Evolutionary conservation across 2,888 invertebrate species (phyloP), one percentile per base, ranked within the genome.

Genomic region (Altica lythri): DNA sequence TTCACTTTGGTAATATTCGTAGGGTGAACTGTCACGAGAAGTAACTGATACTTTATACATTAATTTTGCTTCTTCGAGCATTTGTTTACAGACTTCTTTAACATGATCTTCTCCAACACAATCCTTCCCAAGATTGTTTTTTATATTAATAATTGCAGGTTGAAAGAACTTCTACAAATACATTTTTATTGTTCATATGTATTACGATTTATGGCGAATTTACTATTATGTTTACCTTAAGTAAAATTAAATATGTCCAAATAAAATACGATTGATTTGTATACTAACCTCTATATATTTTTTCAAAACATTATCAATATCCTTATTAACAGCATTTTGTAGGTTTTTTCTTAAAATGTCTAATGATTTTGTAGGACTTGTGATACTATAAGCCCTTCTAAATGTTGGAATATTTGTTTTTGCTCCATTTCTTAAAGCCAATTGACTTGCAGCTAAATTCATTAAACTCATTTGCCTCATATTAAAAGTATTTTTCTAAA

Each of bases 61-160:
- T 43, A 82, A 78, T 64, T 90, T 86, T 2, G 89, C 89, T 62
- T 90, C 90, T 73, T 90, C 90, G 59, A 91, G 75, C 79, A 90
- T 89, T 57, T 88, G 86, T 54, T 86, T 80, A 70, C 89, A 90
- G 8, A 90, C 86, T 57, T 86, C 85, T 67, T 84, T 77, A 66
- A 85, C 83, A 76, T 89, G 86, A 71, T 90, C 89, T 72, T 89
- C 88, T 62, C 83, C 85, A 6, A 90, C 86, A 68, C 86, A 85
- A 68, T 86, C 86, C 68, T 84, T 84, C 2, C 89, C 90, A 68
- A 88, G 79, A 76, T 91, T 91, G 62, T 81, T 78, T 68, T 84
- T 81, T 64, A 91, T 89, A 70, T 90, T 91, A 62, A 85, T 84
- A 27, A 90, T 83, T 55, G 89, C 90, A 59, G 89, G 88, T 68